Evolutionary conservation across 2,113 vertebrate genomes (phyloP).

Genomic region (Ochotona curzoniae): DNA sequence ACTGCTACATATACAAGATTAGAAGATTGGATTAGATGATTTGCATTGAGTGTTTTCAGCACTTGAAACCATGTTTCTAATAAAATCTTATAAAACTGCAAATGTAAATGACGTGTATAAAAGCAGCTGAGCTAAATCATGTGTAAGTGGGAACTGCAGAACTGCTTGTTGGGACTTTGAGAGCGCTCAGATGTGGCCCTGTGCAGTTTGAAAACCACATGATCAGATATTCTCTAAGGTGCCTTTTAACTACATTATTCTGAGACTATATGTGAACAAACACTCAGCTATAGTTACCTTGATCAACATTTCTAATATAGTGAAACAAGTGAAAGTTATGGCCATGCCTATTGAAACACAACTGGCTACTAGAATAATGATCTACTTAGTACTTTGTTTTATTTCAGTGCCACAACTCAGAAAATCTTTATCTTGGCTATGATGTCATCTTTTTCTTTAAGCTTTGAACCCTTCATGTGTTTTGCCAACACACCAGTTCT

Average conservation of each 20-base stretch:
- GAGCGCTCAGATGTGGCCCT: too few species aligned
- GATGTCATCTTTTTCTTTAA: slow-evolving; percentile 36
- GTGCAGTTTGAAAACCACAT: not conserved
- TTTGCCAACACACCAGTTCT: not conserved
- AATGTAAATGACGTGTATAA: not conserved
- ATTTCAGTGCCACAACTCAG: not conserved
- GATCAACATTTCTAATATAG: slow-evolving; percentile 10
- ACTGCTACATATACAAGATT: not conserved
- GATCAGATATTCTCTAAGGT: not conserved
- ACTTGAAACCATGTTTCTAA: not conserved
- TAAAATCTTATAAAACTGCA: not conserved
- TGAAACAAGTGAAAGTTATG: slow-evolving; percentile 20
- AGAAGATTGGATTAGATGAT: slow-evolving; percentile 3
- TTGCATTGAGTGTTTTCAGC: not conserved
- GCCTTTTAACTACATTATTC: not conserved
- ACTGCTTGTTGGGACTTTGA: not conserved
- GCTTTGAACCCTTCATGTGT: not conserved
- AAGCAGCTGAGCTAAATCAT: not conserved
- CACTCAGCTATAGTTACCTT: not conserved
- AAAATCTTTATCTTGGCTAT: not conserved
- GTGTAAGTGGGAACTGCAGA: not conserved
- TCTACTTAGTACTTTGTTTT: not conserved
- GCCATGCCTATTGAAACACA: not conserved
- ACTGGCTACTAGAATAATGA: not conserved
- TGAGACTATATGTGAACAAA: not conserved